Conservation (phyloP, 2,888 invertebrate genomes). For the Dryocosmus kuriphilus region DNA sequence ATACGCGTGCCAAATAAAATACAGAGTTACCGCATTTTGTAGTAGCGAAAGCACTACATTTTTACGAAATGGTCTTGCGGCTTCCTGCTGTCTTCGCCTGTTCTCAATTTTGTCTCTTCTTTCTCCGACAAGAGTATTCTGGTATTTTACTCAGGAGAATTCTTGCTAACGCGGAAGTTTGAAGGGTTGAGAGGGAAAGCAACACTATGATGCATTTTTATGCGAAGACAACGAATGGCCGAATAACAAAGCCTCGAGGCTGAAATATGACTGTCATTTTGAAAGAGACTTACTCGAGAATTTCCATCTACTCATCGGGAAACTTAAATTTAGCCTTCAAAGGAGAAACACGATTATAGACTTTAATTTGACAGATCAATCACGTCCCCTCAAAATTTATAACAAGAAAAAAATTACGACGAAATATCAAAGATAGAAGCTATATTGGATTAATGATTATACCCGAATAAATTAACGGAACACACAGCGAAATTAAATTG, state of each 20-base stretch:
- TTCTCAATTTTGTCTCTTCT: constrained; percentile 6
- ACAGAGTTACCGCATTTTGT: constrained; percentile 5
- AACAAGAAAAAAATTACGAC: neutral
- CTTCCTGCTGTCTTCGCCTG: constrained; percentile 4
- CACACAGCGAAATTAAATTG: too few species aligned
- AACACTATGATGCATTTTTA: constrained; percentile 36
- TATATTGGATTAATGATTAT: neutral
- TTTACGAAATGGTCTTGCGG: constrained; percentile 15
- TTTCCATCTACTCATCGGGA: neutral
- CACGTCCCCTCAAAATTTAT: neutral
- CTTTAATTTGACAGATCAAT: neutral
- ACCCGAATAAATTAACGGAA: neutral
- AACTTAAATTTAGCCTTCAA: neutral
- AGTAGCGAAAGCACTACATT: constrained; percentile 8
- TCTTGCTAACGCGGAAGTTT: neutral
- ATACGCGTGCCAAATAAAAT: constrained; percentile 14
- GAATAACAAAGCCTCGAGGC: constrained; percentile 14
- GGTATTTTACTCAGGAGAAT: constrained; percentile 31
- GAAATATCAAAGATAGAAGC: neutral
- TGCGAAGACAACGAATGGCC: neutral
- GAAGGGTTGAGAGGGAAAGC: neutral
- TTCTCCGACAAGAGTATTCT: constrained; percentile 6
- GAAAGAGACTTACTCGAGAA: neutral
- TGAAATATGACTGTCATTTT: constrained; percentile 6
- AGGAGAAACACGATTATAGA: neutral